Evolutionary conservation across 2,113 vertebrate species (phyloP).

Genomic region (Gobio gobio): DNA sequence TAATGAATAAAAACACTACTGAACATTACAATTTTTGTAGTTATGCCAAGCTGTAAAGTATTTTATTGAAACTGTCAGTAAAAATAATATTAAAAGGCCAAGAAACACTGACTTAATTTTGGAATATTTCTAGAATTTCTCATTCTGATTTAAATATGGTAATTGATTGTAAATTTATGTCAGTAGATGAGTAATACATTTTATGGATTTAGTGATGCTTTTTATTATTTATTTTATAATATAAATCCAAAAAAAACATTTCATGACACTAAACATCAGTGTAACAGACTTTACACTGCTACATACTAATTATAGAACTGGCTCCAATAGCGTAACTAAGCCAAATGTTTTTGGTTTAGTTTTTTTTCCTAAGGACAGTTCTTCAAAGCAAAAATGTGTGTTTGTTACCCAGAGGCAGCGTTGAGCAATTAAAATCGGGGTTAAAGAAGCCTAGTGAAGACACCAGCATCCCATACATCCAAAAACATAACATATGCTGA

Average conservation of each 20-base stretch:
- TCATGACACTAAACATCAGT: not conserved
- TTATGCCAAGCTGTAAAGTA: not conserved
- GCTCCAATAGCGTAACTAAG: not conserved
- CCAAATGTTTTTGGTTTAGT: not conserved
- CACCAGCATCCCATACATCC: not conserved
- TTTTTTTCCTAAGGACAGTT: not conserved
- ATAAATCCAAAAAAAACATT: not conserved
- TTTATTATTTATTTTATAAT: not conserved
- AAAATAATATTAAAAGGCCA: not conserved
- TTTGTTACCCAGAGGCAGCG: not conserved
- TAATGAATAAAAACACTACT: not conserved
- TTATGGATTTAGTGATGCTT: not conserved
- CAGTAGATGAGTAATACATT: not conserved
- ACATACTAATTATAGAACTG: not conserved
- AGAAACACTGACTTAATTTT: too few relatives aligned
- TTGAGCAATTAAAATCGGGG: conserved; percentile 17
- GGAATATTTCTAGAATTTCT: too few relatives aligned
- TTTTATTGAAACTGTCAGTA: not conserved
- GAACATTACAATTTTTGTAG: not conserved
- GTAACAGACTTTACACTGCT: not conserved
- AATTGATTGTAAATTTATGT: not conserved
- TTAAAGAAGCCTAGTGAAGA: not conserved
- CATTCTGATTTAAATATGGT: too few relatives aligned
- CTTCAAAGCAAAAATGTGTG: not conserved
- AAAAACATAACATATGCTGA: not conserved